phyloP scores from a whole-genome alignment of 1,140 invertebrate genomes.

The Euwallacea similis region DNA sequence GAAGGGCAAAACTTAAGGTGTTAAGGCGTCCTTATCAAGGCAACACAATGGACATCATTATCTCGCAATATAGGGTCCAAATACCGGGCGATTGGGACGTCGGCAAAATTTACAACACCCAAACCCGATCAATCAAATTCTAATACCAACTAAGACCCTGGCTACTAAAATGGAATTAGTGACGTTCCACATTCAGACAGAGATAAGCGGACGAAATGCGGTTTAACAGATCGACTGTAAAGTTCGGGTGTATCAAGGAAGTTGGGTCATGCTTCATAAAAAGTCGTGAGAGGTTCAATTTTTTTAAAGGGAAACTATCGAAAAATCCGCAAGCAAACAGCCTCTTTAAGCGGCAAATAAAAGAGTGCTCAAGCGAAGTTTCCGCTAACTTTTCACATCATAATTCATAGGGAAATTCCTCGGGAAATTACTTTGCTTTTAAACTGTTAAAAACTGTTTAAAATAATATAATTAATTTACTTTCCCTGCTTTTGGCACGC shows the following conservation, averaged over 20 bases:
- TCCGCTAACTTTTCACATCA: conserved; percentile 45
- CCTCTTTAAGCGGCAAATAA: conserved; percentile 18
- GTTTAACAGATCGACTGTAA: conserved; percentile 1
- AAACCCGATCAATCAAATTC: conserved; percentile 17
- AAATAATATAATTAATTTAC: conserved; percentile 53
- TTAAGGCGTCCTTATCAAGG: neutral
- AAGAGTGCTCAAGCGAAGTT: conserved; percentile 20
- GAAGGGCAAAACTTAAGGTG: neutral
- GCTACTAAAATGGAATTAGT: conserved; percentile 10
- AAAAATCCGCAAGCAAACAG: neutral
- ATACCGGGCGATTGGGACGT: neutral
- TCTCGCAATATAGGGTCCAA: neutral
- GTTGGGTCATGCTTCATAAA: too few species aligned
- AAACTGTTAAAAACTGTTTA: conserved; percentile 47
- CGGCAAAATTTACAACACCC: conserved; percentile 10
- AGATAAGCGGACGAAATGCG: conserved; percentile 5
- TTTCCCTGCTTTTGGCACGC: conserved; percentile 43
- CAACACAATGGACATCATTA: neutral
- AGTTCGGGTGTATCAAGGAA: neutral
- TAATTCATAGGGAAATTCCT: conserved; percentile 49
- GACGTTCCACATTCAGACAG: conserved; percentile 5
- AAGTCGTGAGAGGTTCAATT: too few species aligned
- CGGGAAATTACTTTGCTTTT: conserved; percentile 35
- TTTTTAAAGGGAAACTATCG: too few species aligned
- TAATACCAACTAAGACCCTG: conserved; percentile 17